Base-by-base conservation (phyloP, 2,797 vertebrate species). In the Sandelia bainsii region DNA sequence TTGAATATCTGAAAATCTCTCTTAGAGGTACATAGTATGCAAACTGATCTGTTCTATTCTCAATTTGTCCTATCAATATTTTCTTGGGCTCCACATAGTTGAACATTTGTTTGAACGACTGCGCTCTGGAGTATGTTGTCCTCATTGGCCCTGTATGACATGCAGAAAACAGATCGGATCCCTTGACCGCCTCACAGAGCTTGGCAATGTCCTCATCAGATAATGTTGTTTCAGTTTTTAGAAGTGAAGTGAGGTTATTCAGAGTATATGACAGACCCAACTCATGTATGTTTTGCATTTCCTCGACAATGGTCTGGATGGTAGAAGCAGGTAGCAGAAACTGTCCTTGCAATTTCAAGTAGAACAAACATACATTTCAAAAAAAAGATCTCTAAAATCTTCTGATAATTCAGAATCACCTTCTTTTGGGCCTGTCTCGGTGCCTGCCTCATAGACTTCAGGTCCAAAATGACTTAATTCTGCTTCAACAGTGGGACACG, bases 261-360 rank as follows among this genome's bases (percentile, higher is more conserved):
- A 80, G 32, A 48, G 64, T 79, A 49, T 80, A 79, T 19, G 22
- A 59, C 22, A 78, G 80, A 46, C 82, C 80, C 52, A 85, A 63
- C 59, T 83, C 73, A 11, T 85, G 67, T 45, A 87, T 64, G 37
- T 78, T 84, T 37, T 80, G 82, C 13, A 86, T 81, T 14, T 86
- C 77, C 14, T 86, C 87, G 61, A 84, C 66, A 75, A 82, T 86
- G 37, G 61, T 86, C 32, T 85, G 82, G 22, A 80, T 83, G 5
- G 70, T 84, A 6, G 65, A 82, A 5, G 57, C 71, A 53, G 85
- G 84, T 57, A 87, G 42, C 3, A 83, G 64, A 51, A 73, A 25
- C 48, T 81, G 75, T 7, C 77, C 77, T 64, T 82, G 84, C 32
- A 82, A 29, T 84, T 75, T 87, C 13, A 80, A 32, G 67, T 80